phyloP scores from a whole-genome alignment of 2,888 invertebrate species.

The Stratiomys singularior region DNA sequence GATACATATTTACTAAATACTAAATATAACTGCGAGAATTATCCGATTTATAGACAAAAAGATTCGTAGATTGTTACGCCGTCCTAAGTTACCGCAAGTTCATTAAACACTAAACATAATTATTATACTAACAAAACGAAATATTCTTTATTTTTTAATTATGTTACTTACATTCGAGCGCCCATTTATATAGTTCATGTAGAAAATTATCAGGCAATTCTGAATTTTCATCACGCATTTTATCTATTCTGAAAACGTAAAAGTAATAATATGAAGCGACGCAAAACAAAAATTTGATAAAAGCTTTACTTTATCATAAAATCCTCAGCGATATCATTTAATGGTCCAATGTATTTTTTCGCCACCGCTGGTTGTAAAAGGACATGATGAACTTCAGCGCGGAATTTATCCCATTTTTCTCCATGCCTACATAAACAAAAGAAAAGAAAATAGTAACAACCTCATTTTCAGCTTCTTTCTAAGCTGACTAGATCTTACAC shows the following conservation, averaged over 20 bases:
- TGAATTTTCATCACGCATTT: conserved; percentile 70
- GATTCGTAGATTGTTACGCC: no score
- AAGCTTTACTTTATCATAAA: conserved; percentile 74
- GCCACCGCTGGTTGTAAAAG: conserved; percentile 84
- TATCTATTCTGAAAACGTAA: conserved; percentile 71
- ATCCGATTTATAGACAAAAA: no score
- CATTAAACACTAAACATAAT: not conserved
- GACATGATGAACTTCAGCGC: conserved; percentile 85
- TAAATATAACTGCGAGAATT: no score
- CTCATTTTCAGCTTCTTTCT: not conserved
- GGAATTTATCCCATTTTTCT: conserved; percentile 84
- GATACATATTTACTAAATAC: no score
- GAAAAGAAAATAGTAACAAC: no score
- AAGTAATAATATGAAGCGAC: conserved; percentile 50
- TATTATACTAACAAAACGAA: not conserved
- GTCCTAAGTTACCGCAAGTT: no score
- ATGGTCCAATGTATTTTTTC: conserved; percentile 77
- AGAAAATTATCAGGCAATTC: conserved; percentile 85
- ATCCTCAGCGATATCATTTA: conserved; percentile 80
- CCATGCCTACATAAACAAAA: conserved; percentile 76
- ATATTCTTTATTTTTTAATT: no score
- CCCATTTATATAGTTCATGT: conserved; percentile 92
- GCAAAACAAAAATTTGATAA: not conserved
- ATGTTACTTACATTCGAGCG: conserved; percentile 87
- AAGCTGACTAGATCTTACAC: conserved; percentile 69